phyloP scores from a whole-genome alignment of 2,888 invertebrate species.

The Ophion ellenae region DNA sequence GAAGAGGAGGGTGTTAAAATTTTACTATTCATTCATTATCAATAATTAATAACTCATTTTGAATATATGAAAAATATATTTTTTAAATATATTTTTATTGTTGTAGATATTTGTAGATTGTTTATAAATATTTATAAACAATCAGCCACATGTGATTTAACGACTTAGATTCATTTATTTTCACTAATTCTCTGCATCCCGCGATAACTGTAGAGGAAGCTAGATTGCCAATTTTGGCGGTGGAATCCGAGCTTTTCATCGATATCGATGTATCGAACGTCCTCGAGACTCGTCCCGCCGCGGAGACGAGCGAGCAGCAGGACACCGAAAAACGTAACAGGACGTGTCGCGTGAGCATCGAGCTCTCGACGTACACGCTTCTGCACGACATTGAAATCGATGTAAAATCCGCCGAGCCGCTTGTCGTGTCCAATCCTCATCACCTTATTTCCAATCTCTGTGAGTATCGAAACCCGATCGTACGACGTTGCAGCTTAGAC shows the following conservation, averaged over 20 bases:
- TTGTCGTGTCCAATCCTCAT: conserved; percentile 85
- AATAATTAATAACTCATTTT: no score
- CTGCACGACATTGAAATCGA: conserved; percentile 89
- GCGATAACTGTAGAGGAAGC: conserved; percentile 61
- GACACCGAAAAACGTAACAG: conserved; percentile 73
- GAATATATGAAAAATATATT: no score
- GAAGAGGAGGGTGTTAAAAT: no score
- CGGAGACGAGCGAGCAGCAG: conserved; percentile 67
- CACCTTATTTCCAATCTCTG: conserved; percentile 82
- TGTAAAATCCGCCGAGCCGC: conserved; percentile 86
- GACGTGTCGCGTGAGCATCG: conserved; percentile 86
- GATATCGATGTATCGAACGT: conserved; percentile 84
- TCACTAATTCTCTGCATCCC: neutral
- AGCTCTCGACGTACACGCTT: conserved; percentile 86
- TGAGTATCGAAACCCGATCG: conserved; percentile 67
- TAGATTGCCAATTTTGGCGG: conserved; percentile 75
- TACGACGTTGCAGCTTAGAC: neutral
- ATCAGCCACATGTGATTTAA: neutral
- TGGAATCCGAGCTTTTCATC: conserved; percentile 85
- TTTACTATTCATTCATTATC: no score
- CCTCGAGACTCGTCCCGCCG: conserved; percentile 79
- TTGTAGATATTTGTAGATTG: no score
- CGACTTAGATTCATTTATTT: neutral
- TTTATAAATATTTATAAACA: neutral
- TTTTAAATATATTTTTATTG: no score